A percentile compares a stretch with the other conserved stretches of the same genome.
Evolutionary conservation across 2,113 vertebrate species (phyloP).

Genomic region (Phoxinus phoxinus): DNA sequence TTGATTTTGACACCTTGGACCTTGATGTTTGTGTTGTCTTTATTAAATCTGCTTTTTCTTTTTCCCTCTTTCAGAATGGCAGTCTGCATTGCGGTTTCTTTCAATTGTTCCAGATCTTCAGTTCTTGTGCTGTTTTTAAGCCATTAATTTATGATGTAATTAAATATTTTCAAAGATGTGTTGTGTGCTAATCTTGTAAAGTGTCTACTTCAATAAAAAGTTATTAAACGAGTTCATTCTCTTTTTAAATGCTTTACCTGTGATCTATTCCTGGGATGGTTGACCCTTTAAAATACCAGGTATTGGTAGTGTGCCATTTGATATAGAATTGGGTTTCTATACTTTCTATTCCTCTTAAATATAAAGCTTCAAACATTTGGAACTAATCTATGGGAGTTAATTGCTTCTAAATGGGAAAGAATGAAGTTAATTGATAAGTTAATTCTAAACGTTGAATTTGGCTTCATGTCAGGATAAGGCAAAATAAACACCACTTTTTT

Average conservation of each 20-base stretch:
- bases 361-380: too few species aligned
- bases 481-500: too few species aligned
- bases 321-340: too few species aligned
- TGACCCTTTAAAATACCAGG: accelerated
- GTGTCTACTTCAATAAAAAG: background rate
- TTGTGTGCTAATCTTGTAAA: background rate
- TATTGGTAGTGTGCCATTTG: background rate
- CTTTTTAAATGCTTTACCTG: accelerated
- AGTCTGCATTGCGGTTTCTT: background rate
- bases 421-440: too few species aligned
- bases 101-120: background rate
- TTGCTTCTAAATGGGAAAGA: too few species aligned
- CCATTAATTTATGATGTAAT: background rate
- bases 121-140: background rate
- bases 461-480: too few species aligned
- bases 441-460: too few species aligned
- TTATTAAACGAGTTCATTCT: accelerated
- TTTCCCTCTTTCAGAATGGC: background rate
- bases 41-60: background rate
- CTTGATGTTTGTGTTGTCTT: background rate
- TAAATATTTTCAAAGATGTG: background rate
- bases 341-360: too few species aligned
- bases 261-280: background rate
- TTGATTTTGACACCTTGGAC: background rate
- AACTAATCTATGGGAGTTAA: too few species aligned